phyloP scores from a whole-genome alignment of 2,113 vertebrate species.

The Isichthys henryi region DNA sequence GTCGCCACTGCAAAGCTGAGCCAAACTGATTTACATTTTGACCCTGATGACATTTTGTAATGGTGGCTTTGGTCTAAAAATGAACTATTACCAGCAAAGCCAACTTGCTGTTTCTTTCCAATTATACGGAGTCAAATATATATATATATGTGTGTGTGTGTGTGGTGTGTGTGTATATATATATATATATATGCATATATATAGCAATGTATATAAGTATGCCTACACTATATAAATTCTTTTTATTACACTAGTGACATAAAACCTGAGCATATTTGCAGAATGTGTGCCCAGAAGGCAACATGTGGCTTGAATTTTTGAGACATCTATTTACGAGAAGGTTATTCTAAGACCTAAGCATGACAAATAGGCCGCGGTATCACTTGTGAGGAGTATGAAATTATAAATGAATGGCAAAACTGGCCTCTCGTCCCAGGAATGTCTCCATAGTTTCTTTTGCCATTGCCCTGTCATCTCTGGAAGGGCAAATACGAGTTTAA shows the following conservation, averaged over 20 bases:
- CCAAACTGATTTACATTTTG: not conserved
- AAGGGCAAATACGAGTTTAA: not conserved
- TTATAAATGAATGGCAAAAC: slow-evolving; percentile 34
- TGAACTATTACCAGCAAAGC: not conserved
- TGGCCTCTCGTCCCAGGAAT: slow-evolving; percentile 16
- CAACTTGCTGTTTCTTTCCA: not conserved
- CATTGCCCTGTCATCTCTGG: not conserved
- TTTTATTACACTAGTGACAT: not conserved
- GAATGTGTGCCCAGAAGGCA: not conserved
- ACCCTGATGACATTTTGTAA: not conserved
- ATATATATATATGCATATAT: not conserved
- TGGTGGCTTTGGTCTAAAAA: not conserved
- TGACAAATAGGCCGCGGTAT: slow-evolving; percentile 29
- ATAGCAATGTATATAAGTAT: not conserved
- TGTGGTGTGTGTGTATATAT: not conserved
- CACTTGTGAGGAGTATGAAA: slow-evolving; percentile 28
- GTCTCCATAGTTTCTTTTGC: slow-evolving; percentile 24
- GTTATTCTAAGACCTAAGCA: slow-evolving; percentile 21
- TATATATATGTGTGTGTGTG: not conserved
- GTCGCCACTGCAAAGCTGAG: not conserved
- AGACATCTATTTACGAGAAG: not conserved
- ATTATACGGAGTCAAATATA: not conserved
- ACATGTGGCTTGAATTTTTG: slow-evolving; percentile 12
- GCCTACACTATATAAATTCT: not conserved
- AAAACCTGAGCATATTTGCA: not conserved